These are phyloP conservation scores for Zaprionus capensis DNA, from an alignment of 1,140 invertebrate species.

Conservation along the genomic window DNA sequence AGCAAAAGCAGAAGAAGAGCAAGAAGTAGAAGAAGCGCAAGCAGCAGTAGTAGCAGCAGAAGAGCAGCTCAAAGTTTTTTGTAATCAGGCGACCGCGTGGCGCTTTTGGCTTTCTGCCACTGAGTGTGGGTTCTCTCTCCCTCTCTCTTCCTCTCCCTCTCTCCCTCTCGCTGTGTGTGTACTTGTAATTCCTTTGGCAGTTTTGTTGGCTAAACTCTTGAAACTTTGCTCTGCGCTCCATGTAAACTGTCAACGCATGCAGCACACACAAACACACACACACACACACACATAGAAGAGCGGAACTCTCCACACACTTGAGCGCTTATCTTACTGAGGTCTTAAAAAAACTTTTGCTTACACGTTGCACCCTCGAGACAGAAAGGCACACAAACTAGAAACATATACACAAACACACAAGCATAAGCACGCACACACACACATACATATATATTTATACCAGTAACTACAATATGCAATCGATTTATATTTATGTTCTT, in stretches of 20 bases:
- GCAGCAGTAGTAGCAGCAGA: not conserved
- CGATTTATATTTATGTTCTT: not conserved
- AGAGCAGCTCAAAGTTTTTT: conserved; percentile 40
- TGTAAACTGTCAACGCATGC: conserved; percentile 75
- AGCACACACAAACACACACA: conserved; percentile 22
- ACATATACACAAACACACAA: conserved; percentile 18
- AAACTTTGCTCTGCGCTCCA: conserved; percentile 72
- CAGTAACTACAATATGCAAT: not conserved
- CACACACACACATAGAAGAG: conserved; percentile 11
- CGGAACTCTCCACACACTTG: conserved; percentile 19
- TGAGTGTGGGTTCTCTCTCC: conserved; percentile 44
- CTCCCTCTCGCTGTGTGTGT: conserved; percentile 1
- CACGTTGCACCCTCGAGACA: conserved; percentile 75
- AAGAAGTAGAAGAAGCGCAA: not conserved
- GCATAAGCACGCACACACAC: not conserved
- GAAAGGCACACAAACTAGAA: conserved; percentile 39
- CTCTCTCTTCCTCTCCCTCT: not conserved
- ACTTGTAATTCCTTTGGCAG: conserved; percentile 76
- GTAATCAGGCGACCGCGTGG: conserved; percentile 72
- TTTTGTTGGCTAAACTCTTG: conserved; percentile 82
- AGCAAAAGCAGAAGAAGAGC: not conserved
- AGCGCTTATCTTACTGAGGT: conserved; percentile 74
- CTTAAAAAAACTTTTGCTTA: conserved; percentile 76
- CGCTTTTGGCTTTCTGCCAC: conserved; percentile 57
- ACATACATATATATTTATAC: not conserved